phyloP scores from a whole-genome alignment of 2,113 vertebrate genomes.

The Tretioscincus oriximinensis region DNA sequence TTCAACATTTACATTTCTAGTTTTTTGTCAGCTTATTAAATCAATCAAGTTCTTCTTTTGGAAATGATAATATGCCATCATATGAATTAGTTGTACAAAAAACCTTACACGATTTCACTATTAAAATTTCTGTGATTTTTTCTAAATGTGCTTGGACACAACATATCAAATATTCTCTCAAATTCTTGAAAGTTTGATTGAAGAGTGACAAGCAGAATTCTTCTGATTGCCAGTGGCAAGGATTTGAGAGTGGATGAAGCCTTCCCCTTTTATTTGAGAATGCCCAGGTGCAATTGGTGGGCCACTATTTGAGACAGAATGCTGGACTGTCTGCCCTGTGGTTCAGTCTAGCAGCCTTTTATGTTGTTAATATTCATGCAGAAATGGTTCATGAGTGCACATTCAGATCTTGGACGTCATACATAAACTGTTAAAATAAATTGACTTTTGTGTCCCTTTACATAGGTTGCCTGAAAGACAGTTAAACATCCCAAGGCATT shows the following conservation, averaged over 20 bases:
- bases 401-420: not conserved
- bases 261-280: too few relatives aligned
- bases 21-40: constrained; percentile 10
- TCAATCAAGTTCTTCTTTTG: not conserved
- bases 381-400: not conserved
- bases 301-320: too few relatives aligned
- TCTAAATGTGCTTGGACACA: not conserved
- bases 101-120: not conserved
- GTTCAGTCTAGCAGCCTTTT: too few relatives aligned
- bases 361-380: not conserved
- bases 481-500: constrained; percentile 17
- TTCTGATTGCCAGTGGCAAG: too few relatives aligned
- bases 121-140: not conserved
- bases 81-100: not conserved
- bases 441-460: constrained; percentile 2
- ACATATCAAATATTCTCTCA: not conserved
- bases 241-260: too few relatives aligned
- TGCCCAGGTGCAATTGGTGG: too few relatives aligned
- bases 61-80: not conserved
- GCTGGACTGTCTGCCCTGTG: too few relatives aligned
- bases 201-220: too few relatives aligned
- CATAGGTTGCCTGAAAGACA: not conserved
- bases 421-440: not conserved
- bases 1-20: constrained; percentile 19
- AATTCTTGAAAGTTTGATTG: not conserved